phyloP scores from a whole-genome alignment of 92 coral and sea anemone genomes.

The Virgularia gustaviana region DNA sequence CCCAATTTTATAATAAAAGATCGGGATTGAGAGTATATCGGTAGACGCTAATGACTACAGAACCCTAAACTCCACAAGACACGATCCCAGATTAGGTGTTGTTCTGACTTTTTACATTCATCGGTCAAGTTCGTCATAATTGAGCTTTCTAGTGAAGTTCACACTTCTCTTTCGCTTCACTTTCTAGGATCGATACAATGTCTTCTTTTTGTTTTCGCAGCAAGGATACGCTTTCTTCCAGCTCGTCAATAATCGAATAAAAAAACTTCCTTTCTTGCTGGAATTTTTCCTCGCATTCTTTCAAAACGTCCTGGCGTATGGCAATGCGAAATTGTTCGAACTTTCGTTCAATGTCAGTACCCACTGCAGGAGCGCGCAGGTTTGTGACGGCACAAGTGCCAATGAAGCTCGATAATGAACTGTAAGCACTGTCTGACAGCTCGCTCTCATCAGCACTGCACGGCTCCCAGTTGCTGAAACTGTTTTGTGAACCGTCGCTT shows the following conservation, averaged over 20 bases:
- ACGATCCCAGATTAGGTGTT: no score
- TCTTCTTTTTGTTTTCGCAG: conserved; percentile 66
- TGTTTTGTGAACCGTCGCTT: background rate
- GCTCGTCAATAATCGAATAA: conserved; percentile 55
- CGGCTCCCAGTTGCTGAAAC: background rate
- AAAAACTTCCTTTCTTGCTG: conserved; percentile 50
- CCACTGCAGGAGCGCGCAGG: no score
- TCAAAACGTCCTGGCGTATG: conserved; percentile 47
- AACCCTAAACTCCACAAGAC: no score
- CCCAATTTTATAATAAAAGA: no score
- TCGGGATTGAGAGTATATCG: no score
- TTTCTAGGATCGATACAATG: conserved; percentile 72
- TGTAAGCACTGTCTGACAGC: conserved; percentile 20
- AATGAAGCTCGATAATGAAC: conserved; percentile 7
- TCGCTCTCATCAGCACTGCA: background rate
- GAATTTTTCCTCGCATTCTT: conserved; percentile 57
- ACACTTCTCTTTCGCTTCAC: conserved; percentile 46
- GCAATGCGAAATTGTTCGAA: conserved; percentile 50
- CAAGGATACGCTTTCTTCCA: conserved; percentile 61
- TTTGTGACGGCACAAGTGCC: background rate
- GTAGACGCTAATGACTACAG: no score
- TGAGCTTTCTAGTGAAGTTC: no score
- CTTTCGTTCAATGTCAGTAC: conserved; percentile 17
- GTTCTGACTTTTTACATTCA: no score
- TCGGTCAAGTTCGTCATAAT: no score